Percentiles rank a stretch among this genome's conserved stretches.
phyloP scores from a whole-genome alignment of 2,888 invertebrate genomes.

The Drosophila affinis region DNA sequence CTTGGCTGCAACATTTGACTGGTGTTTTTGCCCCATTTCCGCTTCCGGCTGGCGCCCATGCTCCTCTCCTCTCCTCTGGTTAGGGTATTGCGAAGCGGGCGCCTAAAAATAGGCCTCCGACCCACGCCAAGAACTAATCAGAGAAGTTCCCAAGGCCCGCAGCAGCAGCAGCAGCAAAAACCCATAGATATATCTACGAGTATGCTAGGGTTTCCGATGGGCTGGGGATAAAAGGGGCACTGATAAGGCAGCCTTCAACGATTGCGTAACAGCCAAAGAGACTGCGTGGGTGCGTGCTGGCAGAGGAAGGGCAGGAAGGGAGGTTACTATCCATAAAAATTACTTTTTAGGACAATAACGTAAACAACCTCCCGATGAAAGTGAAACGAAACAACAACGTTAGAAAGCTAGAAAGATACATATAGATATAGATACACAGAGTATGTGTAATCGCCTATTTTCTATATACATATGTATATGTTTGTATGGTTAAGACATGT shows the following conservation, averaged over 20 bases:
- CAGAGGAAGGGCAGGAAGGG: not conserved
- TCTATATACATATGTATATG: conserved; percentile 3
- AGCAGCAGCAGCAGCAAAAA: not conserved
- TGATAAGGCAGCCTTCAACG: conserved; percentile 32
- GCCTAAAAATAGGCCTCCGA: conserved; percentile 29
- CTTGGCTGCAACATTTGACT: conserved; percentile 40
- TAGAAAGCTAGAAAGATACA: too few relatives aligned
- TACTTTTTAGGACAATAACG: conserved; percentile 21
- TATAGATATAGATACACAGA: too few relatives aligned
- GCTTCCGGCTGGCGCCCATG: conserved; percentile 28
- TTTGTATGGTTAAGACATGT: not conserved
- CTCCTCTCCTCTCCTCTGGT: not conserved
- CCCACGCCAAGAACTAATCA: conserved; percentile 14
- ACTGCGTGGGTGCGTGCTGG: not conserved
- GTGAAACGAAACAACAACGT: conserved; percentile 6
- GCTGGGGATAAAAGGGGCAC: not conserved
- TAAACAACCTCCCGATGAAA: conserved; percentile 24
- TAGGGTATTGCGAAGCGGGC: conserved; percentile 16
- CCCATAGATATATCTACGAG: conserved; percentile 4
- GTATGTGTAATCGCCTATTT: conserved; percentile 3
- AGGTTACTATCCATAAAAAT: conserved; percentile 14
- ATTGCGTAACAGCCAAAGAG: conserved; percentile 37
- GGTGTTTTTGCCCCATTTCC: conserved; percentile 10
- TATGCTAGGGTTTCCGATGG: not conserved
- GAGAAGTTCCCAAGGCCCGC: conserved; percentile 5